Conservation (phyloP, 1,140 invertebrate species). For the Drosophila sturtevanti region DNA sequence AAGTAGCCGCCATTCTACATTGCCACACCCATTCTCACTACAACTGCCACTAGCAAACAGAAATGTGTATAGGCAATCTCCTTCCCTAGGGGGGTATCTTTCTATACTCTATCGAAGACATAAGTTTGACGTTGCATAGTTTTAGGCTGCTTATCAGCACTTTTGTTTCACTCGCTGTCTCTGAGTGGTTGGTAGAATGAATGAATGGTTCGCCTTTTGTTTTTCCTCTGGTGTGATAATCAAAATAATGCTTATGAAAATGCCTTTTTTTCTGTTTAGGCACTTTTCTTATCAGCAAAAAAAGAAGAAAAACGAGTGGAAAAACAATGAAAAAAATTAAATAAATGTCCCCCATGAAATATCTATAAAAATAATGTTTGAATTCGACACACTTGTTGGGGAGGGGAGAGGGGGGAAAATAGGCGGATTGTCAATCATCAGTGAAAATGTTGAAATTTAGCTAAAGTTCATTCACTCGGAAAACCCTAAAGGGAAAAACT, state of each 20-base stretch:
- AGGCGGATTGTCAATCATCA: constrained; percentile 56
- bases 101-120: constrained; percentile 17
- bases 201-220: background rate
- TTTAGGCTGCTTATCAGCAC: constrained; percentile 76
- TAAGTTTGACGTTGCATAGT: constrained; percentile 69
- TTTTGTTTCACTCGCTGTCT: constrained; percentile 50
- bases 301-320: background rate
- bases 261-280: constrained; percentile 58
- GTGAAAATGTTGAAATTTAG: constrained; percentile 24
- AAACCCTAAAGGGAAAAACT: no score
- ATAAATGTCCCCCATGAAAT: constrained; percentile 33
- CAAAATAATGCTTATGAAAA: constrained; percentile 82
- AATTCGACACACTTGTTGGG: constrained; percentile 47
- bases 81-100: constrained; percentile 5
- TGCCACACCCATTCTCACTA: background rate
- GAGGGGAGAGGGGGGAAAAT: background rate
- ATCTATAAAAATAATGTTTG: constrained; percentile 76
- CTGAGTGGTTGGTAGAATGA: background rate
- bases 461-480: constrained; percentile 1
- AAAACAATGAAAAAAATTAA: background rate
- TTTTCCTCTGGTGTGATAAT: constrained; percentile 74
- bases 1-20: background rate
- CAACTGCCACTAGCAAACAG: background rate
- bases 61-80: background rate
- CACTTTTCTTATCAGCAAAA: constrained; percentile 55